Evolutionary conservation across 2,888 invertebrate genomes (phyloP).

Genomic region (Melieria omissa): DNA sequence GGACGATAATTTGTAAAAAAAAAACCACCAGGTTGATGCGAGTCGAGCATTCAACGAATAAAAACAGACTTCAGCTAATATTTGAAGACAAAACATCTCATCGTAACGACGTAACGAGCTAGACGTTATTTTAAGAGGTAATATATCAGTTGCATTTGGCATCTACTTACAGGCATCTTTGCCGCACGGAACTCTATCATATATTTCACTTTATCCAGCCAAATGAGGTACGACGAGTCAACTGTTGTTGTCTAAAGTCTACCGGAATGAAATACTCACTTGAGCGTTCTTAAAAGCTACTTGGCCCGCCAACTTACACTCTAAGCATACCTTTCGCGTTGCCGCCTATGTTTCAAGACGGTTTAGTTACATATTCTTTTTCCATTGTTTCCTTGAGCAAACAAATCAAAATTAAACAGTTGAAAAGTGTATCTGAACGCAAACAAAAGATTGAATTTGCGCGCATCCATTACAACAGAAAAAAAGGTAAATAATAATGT

Average conservation of each 20-base stretch:
- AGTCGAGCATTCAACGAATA: too few relatives aligned
- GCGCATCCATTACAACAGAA: slow-evolving; percentile 24
- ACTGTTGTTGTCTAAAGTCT: slow-evolving; percentile 33
- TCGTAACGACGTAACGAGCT: too few relatives aligned
- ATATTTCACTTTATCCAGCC: neutral
- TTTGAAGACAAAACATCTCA: too few relatives aligned
- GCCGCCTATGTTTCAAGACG: slow-evolving; percentile 10
- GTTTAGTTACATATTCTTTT: slow-evolving; percentile 7
- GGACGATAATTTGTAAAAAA: too few relatives aligned
- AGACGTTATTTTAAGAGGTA: too few relatives aligned
- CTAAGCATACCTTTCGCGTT: slow-evolving; percentile 38
- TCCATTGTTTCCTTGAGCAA: slow-evolving; percentile 11
- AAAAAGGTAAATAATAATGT: slow-evolving; percentile 4
- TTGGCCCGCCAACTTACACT: slow-evolving; percentile 29
- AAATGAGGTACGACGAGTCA: slow-evolving; percentile 28
- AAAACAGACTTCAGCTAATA: too few relatives aligned
- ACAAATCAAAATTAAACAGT: slow-evolving; percentile 27
- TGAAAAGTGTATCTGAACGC: slow-evolving; percentile 31
- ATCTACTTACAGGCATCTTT: slow-evolving; percentile 63
- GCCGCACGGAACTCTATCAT: slow-evolving; percentile 51
- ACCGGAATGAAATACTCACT: slow-evolving; percentile 37
- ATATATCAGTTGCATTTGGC: slow-evolving; percentile 33
- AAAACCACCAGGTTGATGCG: too few relatives aligned
- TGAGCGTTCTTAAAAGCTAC: neutral
- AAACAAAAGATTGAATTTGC: slow-evolving; percentile 37